These are phyloP conservation scores for Phoeniculus purpureus DNA, from an alignment of 2,797 vertebrate species.

Conservation along the genomic window DNA sequence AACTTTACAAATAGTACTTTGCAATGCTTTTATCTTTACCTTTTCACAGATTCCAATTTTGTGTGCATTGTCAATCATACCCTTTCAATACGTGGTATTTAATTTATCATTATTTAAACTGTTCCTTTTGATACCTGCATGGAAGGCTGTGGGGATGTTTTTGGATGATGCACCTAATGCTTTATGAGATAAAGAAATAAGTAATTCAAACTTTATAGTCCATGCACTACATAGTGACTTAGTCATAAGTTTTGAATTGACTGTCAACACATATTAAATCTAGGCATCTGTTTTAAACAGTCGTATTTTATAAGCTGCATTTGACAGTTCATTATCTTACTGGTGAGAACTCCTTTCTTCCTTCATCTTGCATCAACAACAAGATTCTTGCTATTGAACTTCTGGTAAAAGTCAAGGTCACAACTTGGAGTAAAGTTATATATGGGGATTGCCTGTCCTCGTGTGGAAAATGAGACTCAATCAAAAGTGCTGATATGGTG, in stretches of 20 bases:
- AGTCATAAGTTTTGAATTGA: constrained; percentile 73
- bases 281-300: constrained; percentile 59
- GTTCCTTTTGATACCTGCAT: constrained; percentile 29
- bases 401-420: constrained; percentile 56
- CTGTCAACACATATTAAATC: constrained; percentile 69
- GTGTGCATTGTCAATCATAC: neutral
- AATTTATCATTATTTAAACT: constrained; percentile 26
- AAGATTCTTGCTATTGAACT: constrained; percentile 56
- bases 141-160: constrained; percentile 31
- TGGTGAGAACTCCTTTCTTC: constrained; percentile 21
- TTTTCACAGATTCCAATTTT: constrained; percentile 8
- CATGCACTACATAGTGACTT: constrained; percentile 18
- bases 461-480: constrained; percentile 1
- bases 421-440: constrained; percentile 41
- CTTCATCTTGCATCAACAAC: constrained; percentile 39
- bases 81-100: neutral
- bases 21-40: neutral
- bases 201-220: constrained; percentile 58
- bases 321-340: constrained; percentile 68
- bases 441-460: constrained; percentile 57
- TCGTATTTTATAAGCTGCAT: constrained; percentile 67
- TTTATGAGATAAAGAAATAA: constrained; percentile 73
- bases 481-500: constrained; percentile 46
- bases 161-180: constrained; percentile 3
- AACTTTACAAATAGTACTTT: neutral